These are phyloP conservation scores for Volucella inanis DNA, from an alignment of 2,888 invertebrate species.

Conservation along the genomic window DNA sequence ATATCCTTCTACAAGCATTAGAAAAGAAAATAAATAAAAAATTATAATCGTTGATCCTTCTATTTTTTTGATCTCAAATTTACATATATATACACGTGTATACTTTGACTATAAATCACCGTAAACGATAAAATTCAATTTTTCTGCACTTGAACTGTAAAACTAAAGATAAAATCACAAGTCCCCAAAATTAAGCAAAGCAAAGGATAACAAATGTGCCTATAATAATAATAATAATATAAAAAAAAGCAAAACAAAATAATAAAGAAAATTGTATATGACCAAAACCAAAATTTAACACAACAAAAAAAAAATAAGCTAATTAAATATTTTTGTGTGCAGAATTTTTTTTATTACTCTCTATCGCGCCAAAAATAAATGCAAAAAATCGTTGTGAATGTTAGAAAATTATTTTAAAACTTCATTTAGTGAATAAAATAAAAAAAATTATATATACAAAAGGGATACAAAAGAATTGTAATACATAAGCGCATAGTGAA, in stretches of 20 bases:
- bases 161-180: constrained; percentile 23
- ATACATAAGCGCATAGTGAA: constrained; percentile 40
- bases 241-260: background rate
- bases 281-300: constrained; percentile 75
- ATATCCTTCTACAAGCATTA: constrained; percentile 32
- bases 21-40: background rate
- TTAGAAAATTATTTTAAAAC: constrained; percentile 64
- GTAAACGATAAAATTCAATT: constrained; percentile 34
- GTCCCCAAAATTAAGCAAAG: constrained; percentile 55
- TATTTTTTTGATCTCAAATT: constrained; percentile 76
- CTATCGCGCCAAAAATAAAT: constrained; percentile 68
- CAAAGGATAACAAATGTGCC: constrained; percentile 74
- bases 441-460: constrained; percentile 65
- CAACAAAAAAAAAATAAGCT: constrained; percentile 57
- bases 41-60: constrained; percentile 50
- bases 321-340: constrained; percentile 70
- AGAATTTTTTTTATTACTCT: constrained; percentile 48
- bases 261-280: constrained; percentile 68
- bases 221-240: background rate
- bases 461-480: constrained; percentile 75
- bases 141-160: constrained; percentile 72
- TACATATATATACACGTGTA: constrained; percentile 69
- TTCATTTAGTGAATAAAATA: constrained; percentile 29
- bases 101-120: constrained; percentile 71
- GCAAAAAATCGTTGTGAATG: constrained; percentile 78